These are phyloP conservation scores for Takifugu flavidus DNA, from an alignment of 2,113 vertebrate genomes.

Conservation along the genomic window DNA sequence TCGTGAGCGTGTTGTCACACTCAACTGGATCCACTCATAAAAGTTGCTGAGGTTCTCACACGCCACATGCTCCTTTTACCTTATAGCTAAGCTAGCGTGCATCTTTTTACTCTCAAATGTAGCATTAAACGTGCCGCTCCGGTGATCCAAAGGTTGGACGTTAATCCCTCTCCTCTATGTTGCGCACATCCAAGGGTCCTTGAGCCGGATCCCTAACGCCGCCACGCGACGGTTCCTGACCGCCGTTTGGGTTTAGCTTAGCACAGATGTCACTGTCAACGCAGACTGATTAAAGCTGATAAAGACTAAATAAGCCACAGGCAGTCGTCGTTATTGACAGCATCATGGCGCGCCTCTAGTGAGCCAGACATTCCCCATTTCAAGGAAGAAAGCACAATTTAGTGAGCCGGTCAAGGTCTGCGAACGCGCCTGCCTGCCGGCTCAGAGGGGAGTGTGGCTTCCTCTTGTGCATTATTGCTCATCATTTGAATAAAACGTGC, in stretches of 20 bases:
- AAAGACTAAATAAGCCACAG: conserved; percentile 71
- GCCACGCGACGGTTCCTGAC: too few species aligned
- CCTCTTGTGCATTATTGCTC: conserved; percentile 41
- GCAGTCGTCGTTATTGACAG: conserved; percentile 70
- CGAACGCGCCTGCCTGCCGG: conserved; percentile 54
- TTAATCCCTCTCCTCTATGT: too few species aligned
- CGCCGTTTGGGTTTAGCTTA: conserved; percentile 55
- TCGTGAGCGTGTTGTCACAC: too few species aligned
- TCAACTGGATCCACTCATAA: too few species aligned
- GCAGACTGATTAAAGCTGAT: conserved; percentile 70
- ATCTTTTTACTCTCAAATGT: too few species aligned
- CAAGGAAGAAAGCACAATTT: conserved; percentile 53
- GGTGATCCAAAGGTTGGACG: too few species aligned
- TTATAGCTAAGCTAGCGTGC: too few species aligned
- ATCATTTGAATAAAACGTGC: conserved; percentile 58
- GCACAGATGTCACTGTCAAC: conserved; percentile 74
- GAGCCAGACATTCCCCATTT: conserved; percentile 61
- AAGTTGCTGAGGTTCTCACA: too few species aligned
- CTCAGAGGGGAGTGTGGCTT: conserved; percentile 40
- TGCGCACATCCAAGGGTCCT: too few species aligned
- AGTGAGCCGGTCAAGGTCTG: conserved; percentile 45
- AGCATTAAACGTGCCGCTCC: too few species aligned
- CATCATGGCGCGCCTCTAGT: conserved; percentile 63
- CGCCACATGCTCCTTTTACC: too few species aligned
- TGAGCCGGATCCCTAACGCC: too few species aligned